Evolutionary conservation across 2,113 vertebrate genomes (phyloP), one percentile per base, ranked within the genome.

Genomic region (Oophaga pumilio): DNA sequence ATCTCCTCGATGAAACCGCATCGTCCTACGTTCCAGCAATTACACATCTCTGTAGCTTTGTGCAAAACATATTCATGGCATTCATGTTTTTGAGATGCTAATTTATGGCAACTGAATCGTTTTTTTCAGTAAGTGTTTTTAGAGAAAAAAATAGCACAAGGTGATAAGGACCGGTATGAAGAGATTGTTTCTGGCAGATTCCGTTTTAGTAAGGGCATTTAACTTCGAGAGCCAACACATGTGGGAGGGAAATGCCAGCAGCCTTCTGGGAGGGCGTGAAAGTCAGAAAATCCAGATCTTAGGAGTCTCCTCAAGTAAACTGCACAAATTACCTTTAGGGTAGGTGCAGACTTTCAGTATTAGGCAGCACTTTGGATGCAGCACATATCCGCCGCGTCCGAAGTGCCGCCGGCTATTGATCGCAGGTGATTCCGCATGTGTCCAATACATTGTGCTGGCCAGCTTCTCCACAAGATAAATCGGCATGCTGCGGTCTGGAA

Each of bases 241-340:
- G 10, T 52, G 69, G 89, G 88, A 89, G 78, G 81, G 33, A 84
- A 81, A 87, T 91, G 85, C 69, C 76, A n/a, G 28, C 79, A 64
- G 82, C 57, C 49, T 57, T 87, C 24, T 56, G 28, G 85, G 73
- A 24, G 56, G 6, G 64, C 68, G 71, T 1, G 4, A 50, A 26
- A 73, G 24, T 13, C 84, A 56, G 83, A 85, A 78, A 2, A 13
- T 22, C 57, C 62, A 85, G 28, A 89, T 43, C 88, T 84, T 85
- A 88, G 86, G 64, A 89, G 74, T 77, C 82, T n/a, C 4, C 0
- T 60, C 52, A 71, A 87, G 76, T 76, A 2, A 43, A 43, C 33
- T 43, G 33, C 33, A 43, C 33, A 43, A 3, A 43, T 4, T 43
- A 43, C 33, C 33, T 43, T 43, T 43, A 43, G n/a, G n/a, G n/a